Base-by-base conservation (phyloP, 2,113 vertebrate species). In the Pollimyrus isidori region DNA sequence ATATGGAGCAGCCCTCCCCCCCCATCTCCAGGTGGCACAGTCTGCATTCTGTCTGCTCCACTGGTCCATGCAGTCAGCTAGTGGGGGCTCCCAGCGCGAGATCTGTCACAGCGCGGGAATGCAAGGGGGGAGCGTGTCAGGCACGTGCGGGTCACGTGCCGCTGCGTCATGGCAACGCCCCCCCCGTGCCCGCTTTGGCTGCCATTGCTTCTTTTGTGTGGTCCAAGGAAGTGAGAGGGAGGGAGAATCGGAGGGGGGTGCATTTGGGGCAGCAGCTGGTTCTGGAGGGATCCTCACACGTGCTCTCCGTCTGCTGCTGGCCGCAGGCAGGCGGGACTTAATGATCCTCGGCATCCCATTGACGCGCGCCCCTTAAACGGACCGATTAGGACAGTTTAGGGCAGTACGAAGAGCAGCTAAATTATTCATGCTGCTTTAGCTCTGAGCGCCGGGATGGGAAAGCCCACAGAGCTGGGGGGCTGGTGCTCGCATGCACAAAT, bases 341-440 rank as follows among this genome's bases (percentile, higher is more conserved):
- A 94, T 92, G 89, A 94, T 92, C 91, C 91, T 84, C 90, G 90
- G 90, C 91, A 88, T 23, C 52, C 89, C 84, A 91, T 91, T 91
- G 92, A 94, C 91, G 91, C 91, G 91, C 91, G 69, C 90, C 82
- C 89, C 87, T 94, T 93, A 95, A 95, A 93, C 76, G 92, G 85
- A 52, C 87, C 87, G 88, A 93, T 93, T 93, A 93, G 88, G 89
- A 45, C 91, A 56, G 90, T 92, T 93, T 92, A 91, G 93, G 89
- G 91, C 92, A 91, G 90, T 89, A 84, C 89, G 93, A 92, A 92
- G 91, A 45, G 88, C 62, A 89, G 89, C 89, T 95, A 89, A 93
- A 95, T 95, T 95, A 95, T 94, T 95, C 92, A 95, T 93, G 88
- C 89, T 89, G 91, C 94, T 93, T 93, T 93, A 93, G 92, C 93